Evolutionary conservation across 2,888 invertebrate genomes (phyloP), one percentile per base, ranked within the genome.

Genomic region (Lysandra bellargus): DNA sequence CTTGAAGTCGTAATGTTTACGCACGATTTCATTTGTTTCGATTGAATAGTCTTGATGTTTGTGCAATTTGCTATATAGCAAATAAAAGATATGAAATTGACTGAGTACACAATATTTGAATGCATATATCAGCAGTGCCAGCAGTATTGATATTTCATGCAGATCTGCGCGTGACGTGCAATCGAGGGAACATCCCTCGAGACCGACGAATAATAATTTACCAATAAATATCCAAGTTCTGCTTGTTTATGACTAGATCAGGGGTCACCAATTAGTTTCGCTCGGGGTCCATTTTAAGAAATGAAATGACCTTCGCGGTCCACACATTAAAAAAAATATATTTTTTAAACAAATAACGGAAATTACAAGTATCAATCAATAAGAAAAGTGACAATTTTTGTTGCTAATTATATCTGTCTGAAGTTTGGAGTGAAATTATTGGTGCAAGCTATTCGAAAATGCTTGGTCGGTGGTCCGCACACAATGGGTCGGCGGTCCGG

Each of bases 111-210:
- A 69, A 69, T 69, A 69, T 69, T 69, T 69, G 33, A 69, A 69
- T 69, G 69, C 33, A 75, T 4, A 37, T 40, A 44, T 69, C 64
- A 69, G 33, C 69, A 64, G 44, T 30, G 2, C 49, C 44, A 44
- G 40, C 40, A 75, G 76, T 76, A 69, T 69, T 76, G 33, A 76
- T 76, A 76, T 76, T 57, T 75, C 75, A 75, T 76, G 53, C 76
- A 57, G 57, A 30, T 76, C 57, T 76, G 76, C 30, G 76, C 1
- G 17, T 53, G 76, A 76, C 75, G 49, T 78, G 37, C 33, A 75
- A 78, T 78, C 77, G 77, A 78, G 3, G 77, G 75, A 49, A 75
- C 44, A 75, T 30, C 49, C 23, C 69, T 14, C 33, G 33, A 33
- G 69, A 69, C 69, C 30, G 14, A 12, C 37, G 33, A 37, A 69